These are phyloP conservation scores for Thaleichthys pacificus DNA, from an alignment of 2,797 vertebrate species.

Conservation along the genomic window DNA sequence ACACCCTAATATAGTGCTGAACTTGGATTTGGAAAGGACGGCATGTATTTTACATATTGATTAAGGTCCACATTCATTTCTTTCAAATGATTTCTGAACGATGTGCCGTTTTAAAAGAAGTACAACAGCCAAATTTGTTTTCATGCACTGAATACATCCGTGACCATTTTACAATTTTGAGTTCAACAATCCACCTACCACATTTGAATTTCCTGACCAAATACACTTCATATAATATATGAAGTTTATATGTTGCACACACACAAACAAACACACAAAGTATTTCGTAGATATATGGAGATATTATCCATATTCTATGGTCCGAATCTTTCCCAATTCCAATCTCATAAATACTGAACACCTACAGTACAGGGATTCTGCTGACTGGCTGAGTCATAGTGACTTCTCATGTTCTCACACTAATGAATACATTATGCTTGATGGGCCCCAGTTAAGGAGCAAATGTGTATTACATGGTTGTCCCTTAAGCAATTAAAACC, in stretches of 20 bases:
- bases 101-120: neutral
- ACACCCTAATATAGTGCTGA: neutral
- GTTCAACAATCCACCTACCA: neutral
- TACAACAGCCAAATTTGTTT: neutral
- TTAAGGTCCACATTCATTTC: neutral
- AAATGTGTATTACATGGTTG: slow-evolving; percentile 61
- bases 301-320: neutral
- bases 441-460: slow-evolving; percentile 54
- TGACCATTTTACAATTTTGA: neutral
- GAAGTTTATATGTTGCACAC: neutral
- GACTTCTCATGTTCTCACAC: no score
- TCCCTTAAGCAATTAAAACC: slow-evolving; percentile 67
- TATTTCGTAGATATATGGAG: no score
- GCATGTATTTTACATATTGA: neutral
- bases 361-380: no score
- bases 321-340: slow-evolving; percentile 6
- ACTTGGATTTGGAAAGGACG: neutral
- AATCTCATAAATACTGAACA: slow-evolving; percentile 31
- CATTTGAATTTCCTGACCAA: no score
- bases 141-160: neutral
- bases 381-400: no score
- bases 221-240: neutral
- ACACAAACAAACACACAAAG: no score
- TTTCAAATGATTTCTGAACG: neutral
- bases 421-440: slow-evolving; percentile 66